Evolutionary conservation across 2,888 invertebrate genomes (phyloP), one percentile per base, ranked within the genome.

Genomic region (Calameuta pallipes): DNA sequence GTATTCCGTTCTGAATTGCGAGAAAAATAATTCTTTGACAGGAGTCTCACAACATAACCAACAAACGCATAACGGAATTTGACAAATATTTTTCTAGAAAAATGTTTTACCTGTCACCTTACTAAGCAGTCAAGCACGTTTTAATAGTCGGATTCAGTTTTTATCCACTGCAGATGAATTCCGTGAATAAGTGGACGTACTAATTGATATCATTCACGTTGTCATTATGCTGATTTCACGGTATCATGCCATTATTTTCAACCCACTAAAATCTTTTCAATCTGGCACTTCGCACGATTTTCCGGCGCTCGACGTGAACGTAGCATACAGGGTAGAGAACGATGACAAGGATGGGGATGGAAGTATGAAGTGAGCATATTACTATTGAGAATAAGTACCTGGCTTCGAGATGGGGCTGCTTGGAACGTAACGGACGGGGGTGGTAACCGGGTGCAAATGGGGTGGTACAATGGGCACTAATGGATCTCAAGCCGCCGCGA

Each of bases 371-470:
- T 90, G 91, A 91, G 91, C 91, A 89, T 91, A 91, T 91, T 91
- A 91, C 91, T 90, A 91, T 90, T 90, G 91, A 91, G 90, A 91
- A 91, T 90, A 90, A 91, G 91, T 90, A 91, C 90, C 90, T 87
- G 88, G 90, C 89, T 91, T 91, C 90, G 90, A 90, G 90, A 90
- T 89, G 85, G 88, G 83, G 81, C 83, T 82, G 74, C 73, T 71
- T 76, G 85, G 83, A 81, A 83, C 81, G 78, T 84, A 82, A 84
- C 82, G 86, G 85, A 84, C 82, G 86, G 85, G 81, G 88, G 84
- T 83, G 88, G 86, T 82, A 87, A 84, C 86, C 87, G 88, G 88
- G 88, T 87, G 86, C 88, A 90, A 91, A 91, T 90, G 91, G 91
- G 89, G 89, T 89, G 89, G 89, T 89, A 91, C 91, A 91, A 91